These are phyloP conservation scores for Psilopsiagon aymara DNA, from an alignment of 2,113 vertebrate genomes.

Conservation along the genomic window DNA sequence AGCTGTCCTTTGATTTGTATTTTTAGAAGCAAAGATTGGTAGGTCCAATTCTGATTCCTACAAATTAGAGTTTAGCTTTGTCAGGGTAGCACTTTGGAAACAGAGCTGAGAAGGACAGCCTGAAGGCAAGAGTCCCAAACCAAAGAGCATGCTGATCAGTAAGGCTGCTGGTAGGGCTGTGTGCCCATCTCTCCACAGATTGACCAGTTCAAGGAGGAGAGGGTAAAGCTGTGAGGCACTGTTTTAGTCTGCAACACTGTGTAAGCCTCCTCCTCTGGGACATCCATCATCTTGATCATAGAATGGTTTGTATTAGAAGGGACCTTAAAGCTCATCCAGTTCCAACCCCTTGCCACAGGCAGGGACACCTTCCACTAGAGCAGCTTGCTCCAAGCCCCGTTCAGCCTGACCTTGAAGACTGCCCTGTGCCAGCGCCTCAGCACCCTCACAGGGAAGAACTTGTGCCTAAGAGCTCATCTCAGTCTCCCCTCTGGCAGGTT, in stretches of 20 bases:
- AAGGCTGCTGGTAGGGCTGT: neutral
- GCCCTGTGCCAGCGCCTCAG: neutral
- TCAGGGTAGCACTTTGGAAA: neutral
- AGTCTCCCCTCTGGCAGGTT: neutral
- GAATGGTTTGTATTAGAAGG: neutral
- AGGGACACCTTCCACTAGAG: neutral
- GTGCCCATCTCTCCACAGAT: rapidly evolving
- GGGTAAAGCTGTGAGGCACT: neutral
- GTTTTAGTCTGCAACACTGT: neutral
- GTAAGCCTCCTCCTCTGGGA: neutral
- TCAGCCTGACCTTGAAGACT: neutral
- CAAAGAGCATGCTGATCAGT: neutral
- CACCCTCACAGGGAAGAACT: neutral
- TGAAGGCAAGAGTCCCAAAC: neutral
- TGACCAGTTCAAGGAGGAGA: neutral
- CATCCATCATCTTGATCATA: neutral
- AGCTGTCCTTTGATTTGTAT: neutral
- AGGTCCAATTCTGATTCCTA: neutral
- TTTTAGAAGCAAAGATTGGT: neutral
- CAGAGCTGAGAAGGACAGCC: neutral
- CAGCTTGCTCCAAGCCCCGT: neutral
- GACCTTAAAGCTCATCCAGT: neutral
- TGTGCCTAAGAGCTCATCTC: neutral
- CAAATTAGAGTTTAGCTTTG: neutral
- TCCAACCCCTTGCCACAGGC: neutral